Evolutionary conservation across 1,140 invertebrate genomes (phyloP).

Genomic region (Nasonia longicornis): DNA sequence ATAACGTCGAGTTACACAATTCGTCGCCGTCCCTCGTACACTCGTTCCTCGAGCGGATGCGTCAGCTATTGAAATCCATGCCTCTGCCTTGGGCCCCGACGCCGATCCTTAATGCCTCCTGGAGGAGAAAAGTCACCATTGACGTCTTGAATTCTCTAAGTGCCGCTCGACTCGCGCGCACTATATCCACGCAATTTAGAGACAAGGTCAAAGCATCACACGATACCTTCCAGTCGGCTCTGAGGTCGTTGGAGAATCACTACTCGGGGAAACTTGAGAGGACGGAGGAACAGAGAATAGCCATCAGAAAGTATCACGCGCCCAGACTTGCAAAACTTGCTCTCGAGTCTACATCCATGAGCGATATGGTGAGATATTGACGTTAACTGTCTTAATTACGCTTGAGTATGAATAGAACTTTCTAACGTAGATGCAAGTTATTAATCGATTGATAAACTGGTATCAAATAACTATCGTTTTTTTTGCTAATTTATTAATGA

Average conservation of each 20-base stretch:
- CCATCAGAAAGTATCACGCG: constrained; percentile 83
- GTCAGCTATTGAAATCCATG: constrained; percentile 76
- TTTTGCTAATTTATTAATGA: background rate
- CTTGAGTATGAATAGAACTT: background rate
- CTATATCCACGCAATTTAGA: constrained; percentile 81
- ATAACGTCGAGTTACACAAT: constrained; percentile 86
- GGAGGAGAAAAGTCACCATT: constrained; percentile 80
- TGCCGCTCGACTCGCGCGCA: constrained; percentile 78
- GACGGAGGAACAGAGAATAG: constrained; percentile 84
- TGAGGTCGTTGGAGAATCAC: constrained; percentile 78
- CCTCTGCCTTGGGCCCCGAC: constrained; percentile 76
- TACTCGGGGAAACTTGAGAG: constrained; percentile 81
- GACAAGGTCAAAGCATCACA: constrained; percentile 78
- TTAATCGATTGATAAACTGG: background rate
- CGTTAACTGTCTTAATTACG: background rate
- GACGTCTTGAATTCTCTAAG: constrained; percentile 82
- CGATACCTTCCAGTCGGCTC: constrained; percentile 76
- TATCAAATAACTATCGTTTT: too few species aligned
- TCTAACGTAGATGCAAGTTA: background rate
- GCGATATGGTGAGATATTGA: constrained; percentile 70
- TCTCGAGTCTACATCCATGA: constrained; percentile 86
- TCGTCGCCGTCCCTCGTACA: constrained; percentile 82
- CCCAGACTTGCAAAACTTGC: constrained; percentile 86
- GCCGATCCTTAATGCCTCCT: constrained; percentile 75
- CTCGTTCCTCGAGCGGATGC: constrained; percentile 82